Evolutionary conservation across 2,113 vertebrate species (phyloP), one percentile per base, ranked within the genome.

Genomic region (Tenebrosternarchus preto): DNA sequence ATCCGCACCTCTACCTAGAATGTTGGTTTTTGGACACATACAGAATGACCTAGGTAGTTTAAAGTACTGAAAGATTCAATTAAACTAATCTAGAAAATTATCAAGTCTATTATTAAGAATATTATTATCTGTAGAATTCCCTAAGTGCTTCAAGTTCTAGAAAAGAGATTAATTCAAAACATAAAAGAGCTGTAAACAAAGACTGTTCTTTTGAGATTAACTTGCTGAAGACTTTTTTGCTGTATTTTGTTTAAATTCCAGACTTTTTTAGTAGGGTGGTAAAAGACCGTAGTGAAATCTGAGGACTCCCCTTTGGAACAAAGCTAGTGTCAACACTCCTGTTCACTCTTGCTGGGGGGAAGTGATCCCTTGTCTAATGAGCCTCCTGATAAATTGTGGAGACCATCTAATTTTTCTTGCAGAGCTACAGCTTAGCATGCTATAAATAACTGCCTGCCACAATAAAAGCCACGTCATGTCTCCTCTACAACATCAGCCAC

Each of bases 381-480:
- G 81, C 57, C 70, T 24, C 46, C 31, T 77, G 78, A 83, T 85
- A 70, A 80, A 82, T 63, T 22, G 70, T 50, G 24, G 64, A 64
- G 16, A 68, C n/a, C 77, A 53, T 39, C 70, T 60, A 68, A 53
- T 75, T 78, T 77, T 53, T 80, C 43, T 56, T 71, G 61, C 73
- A 29, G 61, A 63, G 69, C 57, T 53, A 53, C 53, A 36, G 70
- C 70, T 80, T 63, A 27, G 57, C 11, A 22, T 5, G 9, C 72
- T 85, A 79, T 83, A 81, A 83, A 85, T 85, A 83, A 70, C 78
- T 69, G 36, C 11, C 75, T 29, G 66, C 46, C 24, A n/a, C 61
- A 80, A 78, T 81, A 76, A 74, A 36, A 66, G 27, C 80, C 80
- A 43, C 27, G 56, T 59, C 78, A 75, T 39, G n/a, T 46, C 27